Evolutionary conservation across 2,113 vertebrate species (phyloP).

Genomic region (Mandrillus leucophaeus): DNA sequence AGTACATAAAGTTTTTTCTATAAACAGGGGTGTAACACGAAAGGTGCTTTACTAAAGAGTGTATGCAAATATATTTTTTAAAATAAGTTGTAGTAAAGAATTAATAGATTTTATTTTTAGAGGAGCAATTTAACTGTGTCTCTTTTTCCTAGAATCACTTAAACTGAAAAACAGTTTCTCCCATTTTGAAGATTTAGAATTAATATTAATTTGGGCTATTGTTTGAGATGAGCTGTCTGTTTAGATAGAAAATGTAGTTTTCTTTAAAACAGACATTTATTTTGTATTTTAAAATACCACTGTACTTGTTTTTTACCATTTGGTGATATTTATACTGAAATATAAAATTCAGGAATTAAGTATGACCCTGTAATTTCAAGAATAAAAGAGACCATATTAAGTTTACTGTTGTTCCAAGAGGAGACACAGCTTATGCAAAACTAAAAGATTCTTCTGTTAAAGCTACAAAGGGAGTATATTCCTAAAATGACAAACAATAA

Average conservation of each 20-base stretch:
- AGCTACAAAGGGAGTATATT: neutral
- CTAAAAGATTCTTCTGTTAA: neutral
- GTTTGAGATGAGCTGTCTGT: slow-evolving; percentile 84
- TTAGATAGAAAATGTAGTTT: slow-evolving; percentile 87
- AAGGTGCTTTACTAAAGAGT: slow-evolving; percentile 80
- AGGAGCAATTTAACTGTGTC: slow-evolving; percentile 77
- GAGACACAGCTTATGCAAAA: neutral
- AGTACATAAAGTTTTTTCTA: slow-evolving; percentile 36
- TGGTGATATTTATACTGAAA: slow-evolving; percentile 88
- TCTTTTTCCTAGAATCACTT: slow-evolving; percentile 83
- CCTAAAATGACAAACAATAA: slow-evolving; percentile 15
- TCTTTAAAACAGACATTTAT: slow-evolving; percentile 88
- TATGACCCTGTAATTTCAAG: slow-evolving; percentile 90
- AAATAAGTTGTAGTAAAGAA: slow-evolving; percentile 67
- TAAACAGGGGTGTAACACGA: neutral
- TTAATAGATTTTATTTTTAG: slow-evolving; percentile 65
- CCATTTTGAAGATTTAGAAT: slow-evolving; percentile 84
- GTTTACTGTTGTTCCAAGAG: neutral
- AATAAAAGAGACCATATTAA: slow-evolving; percentile 9
- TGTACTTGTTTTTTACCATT: slow-evolving; percentile 91
- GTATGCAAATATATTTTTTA: slow-evolving; percentile 30
- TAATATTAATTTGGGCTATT: slow-evolving; percentile 85
- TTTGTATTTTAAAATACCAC: slow-evolving; percentile 91
- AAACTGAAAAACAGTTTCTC: slow-evolving; percentile 80
- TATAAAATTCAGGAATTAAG: slow-evolving; percentile 93